Evolutionary conservation across 2,888 invertebrate genomes (phyloP).

Genomic region (Pasiphila rectangulata): DNA sequence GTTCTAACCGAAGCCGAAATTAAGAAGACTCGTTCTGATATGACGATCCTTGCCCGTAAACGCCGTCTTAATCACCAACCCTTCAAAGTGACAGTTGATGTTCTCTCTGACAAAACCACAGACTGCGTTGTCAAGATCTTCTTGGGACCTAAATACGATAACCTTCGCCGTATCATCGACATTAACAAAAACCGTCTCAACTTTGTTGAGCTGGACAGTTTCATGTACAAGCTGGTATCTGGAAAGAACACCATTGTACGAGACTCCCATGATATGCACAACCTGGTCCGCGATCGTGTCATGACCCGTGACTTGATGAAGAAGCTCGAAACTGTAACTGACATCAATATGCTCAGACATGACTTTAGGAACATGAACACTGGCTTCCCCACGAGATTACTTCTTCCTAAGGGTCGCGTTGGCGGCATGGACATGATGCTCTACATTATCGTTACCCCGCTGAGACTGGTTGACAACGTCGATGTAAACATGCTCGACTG

Average conservation of each 20-base stretch:
- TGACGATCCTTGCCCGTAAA: conserved; percentile 79
- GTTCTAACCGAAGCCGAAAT: conserved; percentile 69
- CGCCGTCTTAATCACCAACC: conserved; percentile 84
- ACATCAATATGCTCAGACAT: conserved; percentile 54
- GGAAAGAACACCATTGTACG: conserved; percentile 85
- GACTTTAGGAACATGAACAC: conserved; percentile 77
- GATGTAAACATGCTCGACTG: conserved; percentile 61
- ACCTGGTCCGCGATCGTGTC: conserved; percentile 83
- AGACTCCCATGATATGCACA: conserved; percentile 84
- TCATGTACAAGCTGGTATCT: conserved; percentile 80
- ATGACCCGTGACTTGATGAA: conserved; percentile 83
- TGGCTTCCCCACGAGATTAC: conserved; percentile 85
- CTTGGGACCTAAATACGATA: conserved; percentile 85
- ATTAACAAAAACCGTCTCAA: conserved; percentile 81
- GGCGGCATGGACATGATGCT: conserved; percentile 84
- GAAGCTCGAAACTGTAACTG: conserved; percentile 79
- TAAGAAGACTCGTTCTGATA: conserved; percentile 70
- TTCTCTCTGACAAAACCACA: conserved; percentile 77
- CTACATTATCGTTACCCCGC: conserved; percentile 82
- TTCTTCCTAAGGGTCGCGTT: conserved; percentile 85
- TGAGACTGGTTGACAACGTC: conserved; percentile 65
- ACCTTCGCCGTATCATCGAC: conserved; percentile 77
- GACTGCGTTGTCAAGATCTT: conserved; percentile 84
- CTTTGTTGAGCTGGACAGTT: conserved; percentile 84
- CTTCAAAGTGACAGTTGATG: conserved; percentile 79